Evolutionary conservation across 2,888 invertebrate species (phyloP), one percentile per base, ranked within the genome.

Genomic region (Drosophila koepferae): DNA sequence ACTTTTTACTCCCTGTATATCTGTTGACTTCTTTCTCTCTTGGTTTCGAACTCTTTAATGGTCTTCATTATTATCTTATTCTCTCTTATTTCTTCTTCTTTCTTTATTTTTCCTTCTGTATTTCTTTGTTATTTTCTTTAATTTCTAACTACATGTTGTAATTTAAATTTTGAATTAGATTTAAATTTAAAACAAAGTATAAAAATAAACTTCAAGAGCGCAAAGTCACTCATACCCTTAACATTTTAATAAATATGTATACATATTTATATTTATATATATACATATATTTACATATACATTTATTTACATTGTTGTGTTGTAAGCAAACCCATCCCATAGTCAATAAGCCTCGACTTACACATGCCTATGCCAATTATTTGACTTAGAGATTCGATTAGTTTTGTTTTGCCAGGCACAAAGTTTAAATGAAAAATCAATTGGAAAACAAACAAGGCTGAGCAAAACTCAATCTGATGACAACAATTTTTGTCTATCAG

Each of bases 401-500:
- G 51, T 44, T 64, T 62, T n/a, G 23, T 40, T 63, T 60, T 38
- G 16, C 2, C 31, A 18, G 41, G 43, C 72, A 59, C 53, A 63
- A 63, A 62, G 34, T 61, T 41, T 12, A 58, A 68, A 62, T 63
- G 77, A 63, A 73, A 74, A 74, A 65, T 59, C 74, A 61, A 73
- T 77, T 41, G 63, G 53, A 56, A 74, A 78, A 61, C 48, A 72
- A 76, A 78, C 77, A 76, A 53, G 68, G 72, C 54, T 59, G 60
- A 70, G 53, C 69, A 66, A 56, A 71, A 73, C 56, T 59, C 62
- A 78, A 74, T 66, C 70, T 63, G 77, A 74, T 71, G 71, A 77
- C 71, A 66, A 66, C 55, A 46, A 49, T 74, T 67, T 49, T 62
- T 63, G 74, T 43, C 48, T 56, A 60, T 43, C 40, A 43, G 10